phyloP scores from a whole-genome alignment of 2,888 invertebrate genomes.

The Leptopterna dolabrata region DNA sequence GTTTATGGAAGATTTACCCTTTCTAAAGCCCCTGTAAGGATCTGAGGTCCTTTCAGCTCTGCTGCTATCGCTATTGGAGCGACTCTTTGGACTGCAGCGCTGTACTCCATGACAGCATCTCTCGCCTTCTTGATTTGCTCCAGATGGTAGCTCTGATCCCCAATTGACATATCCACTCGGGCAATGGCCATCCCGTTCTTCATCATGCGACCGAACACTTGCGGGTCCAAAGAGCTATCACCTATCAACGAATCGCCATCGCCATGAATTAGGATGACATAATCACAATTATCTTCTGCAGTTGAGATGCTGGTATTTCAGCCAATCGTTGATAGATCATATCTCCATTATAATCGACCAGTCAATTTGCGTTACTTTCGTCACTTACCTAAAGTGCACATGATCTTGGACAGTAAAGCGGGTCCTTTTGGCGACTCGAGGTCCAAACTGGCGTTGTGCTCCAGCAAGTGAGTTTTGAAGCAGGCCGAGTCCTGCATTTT shows the following conservation, averaged over 20 bases:
- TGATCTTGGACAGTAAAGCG: conserved; percentile 71
- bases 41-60: conserved; percentile 64
- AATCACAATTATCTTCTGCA: no score
- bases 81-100: conserved; percentile 69
- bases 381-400: conserved; percentile 71
- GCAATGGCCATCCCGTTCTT: conserved; percentile 71
- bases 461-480: conserved; percentile 69
- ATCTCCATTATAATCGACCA: not conserved
- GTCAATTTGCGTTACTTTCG: no score
- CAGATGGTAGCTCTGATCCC: conserved; percentile 67
- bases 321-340: not conserved
- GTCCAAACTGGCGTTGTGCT: conserved; percentile 70
- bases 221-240: conserved; percentile 58
- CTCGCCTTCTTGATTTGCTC: conserved; percentile 69
- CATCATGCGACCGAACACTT: conserved; percentile 69
- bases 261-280: not conserved
- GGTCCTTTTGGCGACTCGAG: conserved; percentile 67
- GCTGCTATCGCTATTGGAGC: conserved; percentile 68
- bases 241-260: conserved; percentile 36
- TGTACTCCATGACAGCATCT: conserved; percentile 69
- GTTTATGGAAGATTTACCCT: not conserved
- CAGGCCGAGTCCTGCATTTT: conserved; percentile 59
- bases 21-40: conserved; percentile 63
- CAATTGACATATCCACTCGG: conserved; percentile 68
- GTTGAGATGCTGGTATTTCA: no score